These are phyloP conservation scores for Platerodrilus igneus DNA, from an alignment of 2,888 invertebrate genomes.

Conservation along the genomic window DNA sequence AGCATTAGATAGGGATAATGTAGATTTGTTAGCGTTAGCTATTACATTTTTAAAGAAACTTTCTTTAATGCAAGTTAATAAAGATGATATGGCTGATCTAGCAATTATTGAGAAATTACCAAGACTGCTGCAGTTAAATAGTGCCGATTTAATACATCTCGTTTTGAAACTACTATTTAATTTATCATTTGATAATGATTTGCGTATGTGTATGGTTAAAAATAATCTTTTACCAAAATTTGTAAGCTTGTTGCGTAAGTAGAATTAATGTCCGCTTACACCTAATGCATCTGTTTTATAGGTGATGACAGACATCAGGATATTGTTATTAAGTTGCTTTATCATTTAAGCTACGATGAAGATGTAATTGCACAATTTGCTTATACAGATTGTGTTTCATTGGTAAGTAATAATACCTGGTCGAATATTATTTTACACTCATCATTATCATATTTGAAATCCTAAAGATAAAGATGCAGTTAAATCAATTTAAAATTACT, in stretches of 20 bases:
- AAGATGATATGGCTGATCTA: conserved; percentile 81
- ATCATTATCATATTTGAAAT: too few relatives aligned
- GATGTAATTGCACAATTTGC: conserved; percentile 89
- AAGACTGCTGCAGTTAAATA: conserved; percentile 65
- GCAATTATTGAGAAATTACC: conserved; percentile 81
- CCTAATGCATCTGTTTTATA: conserved; percentile 38
- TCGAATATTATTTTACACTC: too few relatives aligned
- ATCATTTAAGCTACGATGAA: conserved; percentile 94
- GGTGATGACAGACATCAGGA: conserved; percentile 75
- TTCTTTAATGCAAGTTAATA: conserved; percentile 91
- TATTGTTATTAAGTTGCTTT: conserved; percentile 76
- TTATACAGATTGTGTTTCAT: conserved; percentile 88
- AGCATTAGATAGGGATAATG: conserved; percentile 84
- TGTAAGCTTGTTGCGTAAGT: conserved; percentile 77
- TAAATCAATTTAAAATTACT: too few relatives aligned
- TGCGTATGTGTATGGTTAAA: conserved; percentile 85
- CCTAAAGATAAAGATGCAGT: too few relatives aligned
- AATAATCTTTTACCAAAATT: conserved; percentile 85
- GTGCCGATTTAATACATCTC: conserved; percentile 67
- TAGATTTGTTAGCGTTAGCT: conserved; percentile 82
- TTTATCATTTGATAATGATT: conserved; percentile 87
- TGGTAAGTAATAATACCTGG: too few relatives aligned
- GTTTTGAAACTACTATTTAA: conserved; percentile 88
- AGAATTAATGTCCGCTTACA: too few relatives aligned
- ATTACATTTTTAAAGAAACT: conserved; percentile 93